phyloP scores from a whole-genome alignment of 2,888 invertebrate species.

The Octonoba sinensis region DNA sequence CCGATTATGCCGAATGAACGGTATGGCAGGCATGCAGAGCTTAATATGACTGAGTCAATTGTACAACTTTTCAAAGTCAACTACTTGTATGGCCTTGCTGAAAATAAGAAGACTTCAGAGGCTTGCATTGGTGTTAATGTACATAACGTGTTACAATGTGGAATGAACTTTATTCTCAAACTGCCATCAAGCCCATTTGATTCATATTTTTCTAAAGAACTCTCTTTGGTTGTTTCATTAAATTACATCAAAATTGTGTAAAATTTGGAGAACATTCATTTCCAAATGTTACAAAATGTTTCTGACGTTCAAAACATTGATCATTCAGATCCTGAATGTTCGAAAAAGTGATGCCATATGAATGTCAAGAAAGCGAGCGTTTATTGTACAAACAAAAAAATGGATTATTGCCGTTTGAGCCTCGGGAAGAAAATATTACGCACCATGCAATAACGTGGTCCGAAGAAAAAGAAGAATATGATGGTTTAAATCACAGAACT shows the following conservation, averaged over 20 bases:
- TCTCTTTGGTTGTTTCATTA: not conserved
- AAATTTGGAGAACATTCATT: not conserved
- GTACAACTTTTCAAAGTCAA: constrained; percentile 60
- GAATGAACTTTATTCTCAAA: constrained; percentile 14
- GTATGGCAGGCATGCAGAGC: constrained; percentile 62
- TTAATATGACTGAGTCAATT: constrained; percentile 48
- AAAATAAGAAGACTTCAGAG: not conserved
- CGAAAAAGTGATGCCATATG: constrained; percentile 14
- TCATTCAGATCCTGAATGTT: not conserved
- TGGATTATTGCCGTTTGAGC: too few relatives aligned
- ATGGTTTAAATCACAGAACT: too few relatives aligned
- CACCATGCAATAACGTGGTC: too few relatives aligned
- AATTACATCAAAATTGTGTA: not conserved
- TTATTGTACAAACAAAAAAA: too few relatives aligned
- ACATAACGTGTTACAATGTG: constrained; percentile 28
- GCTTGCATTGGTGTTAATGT: constrained; percentile 29
- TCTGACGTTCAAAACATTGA: not conserved
- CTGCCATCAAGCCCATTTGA: constrained; percentile 38
- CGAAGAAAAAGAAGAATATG: too few relatives aligned
- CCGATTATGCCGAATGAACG: constrained; percentile 22
- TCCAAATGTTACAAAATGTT: constrained; percentile 9
- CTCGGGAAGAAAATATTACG: too few relatives aligned
- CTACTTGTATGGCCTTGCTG: constrained; percentile 46
- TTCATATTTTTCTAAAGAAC: constrained; percentile 60
- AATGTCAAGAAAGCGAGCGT: not conserved